Percentiles rank a stretch among this genome's conserved stretches.
phyloP scores from a whole-genome alignment of 2,888 invertebrate genomes.

The Stenolophus ochropezus region DNA sequence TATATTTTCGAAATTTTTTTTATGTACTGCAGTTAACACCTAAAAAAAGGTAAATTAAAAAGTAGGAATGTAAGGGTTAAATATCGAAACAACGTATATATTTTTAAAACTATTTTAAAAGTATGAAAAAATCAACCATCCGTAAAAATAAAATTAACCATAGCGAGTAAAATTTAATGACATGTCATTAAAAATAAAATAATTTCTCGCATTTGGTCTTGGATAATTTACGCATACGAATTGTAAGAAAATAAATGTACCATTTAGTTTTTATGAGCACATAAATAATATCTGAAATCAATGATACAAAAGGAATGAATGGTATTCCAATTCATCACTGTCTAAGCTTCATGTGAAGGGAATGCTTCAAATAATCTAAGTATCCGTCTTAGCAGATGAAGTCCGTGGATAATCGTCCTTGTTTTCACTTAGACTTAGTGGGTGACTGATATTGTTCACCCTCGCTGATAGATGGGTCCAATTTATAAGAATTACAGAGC shows the following conservation, averaged over 20 bases:
- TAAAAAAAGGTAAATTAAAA: too few species aligned
- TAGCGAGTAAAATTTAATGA: background rate
- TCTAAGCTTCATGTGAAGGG: background rate
- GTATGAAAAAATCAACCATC: background rate
- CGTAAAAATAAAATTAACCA: constrained; percentile 19
- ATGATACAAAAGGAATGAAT: constrained; percentile 19
- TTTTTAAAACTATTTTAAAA: background rate
- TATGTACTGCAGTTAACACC: too few species aligned
- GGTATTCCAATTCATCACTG: constrained; percentile 30
- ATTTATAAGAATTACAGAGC: background rate
- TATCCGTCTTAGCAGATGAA: constrained; percentile 33
- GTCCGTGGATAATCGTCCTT: constrained; percentile 2
- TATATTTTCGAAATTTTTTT: too few species aligned
- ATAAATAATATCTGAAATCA: constrained; percentile 54
- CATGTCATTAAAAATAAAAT: constrained; percentile 10
- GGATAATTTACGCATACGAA: background rate
- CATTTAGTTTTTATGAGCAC: constrained; percentile 53
- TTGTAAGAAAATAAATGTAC: constrained; percentile 36
- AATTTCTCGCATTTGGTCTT: background rate
- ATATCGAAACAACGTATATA: too few species aligned
- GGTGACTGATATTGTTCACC: background rate
- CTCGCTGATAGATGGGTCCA: background rate
- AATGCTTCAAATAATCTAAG: constrained; percentile 49
- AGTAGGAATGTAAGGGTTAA: too few species aligned
- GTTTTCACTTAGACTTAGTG: background rate